These are phyloP conservation scores for Pipra filicauda DNA, from an alignment of 2,113 vertebrate species.

Conservation along the genomic window DNA sequence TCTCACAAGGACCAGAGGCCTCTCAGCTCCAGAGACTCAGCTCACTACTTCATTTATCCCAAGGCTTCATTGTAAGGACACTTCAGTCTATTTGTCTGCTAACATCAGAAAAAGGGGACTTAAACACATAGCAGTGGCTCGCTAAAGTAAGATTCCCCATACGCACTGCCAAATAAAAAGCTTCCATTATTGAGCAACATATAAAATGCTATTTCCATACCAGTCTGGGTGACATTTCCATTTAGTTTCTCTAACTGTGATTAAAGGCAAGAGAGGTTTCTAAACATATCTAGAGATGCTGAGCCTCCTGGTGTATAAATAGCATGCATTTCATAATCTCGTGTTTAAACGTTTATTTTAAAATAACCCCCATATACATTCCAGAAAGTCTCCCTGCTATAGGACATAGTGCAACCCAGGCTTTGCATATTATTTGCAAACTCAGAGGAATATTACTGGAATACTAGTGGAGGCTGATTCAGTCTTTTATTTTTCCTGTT, in stretches of 20 bases:
- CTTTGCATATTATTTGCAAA: slow-evolving; percentile 10
- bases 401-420: not conserved
- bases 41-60: slow-evolving; percentile 42
- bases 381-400: slow-evolving; percentile 36
- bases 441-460: not conserved
- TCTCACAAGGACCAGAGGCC: not conserved
- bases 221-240: slow-evolving; percentile 65
- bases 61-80: not conserved
- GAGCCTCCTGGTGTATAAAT: slow-evolving; percentile 69
- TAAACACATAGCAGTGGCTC: not conserved
- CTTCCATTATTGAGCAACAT: slow-evolving; percentile 44
- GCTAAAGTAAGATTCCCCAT: not conserved
- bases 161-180: not conserved
- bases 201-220: slow-evolving; percentile 47
- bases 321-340: slow-evolving; percentile 67
- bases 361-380: slow-evolving; percentile 63
- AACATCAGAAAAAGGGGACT: not conserved
- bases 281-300: slow-evolving; percentile 73
- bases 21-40: not conserved
- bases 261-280: slow-evolving; percentile 66
- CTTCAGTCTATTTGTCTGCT: slow-evolving; percentile 28
- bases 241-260: slow-evolving; percentile 66
- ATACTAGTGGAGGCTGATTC: not conserved
- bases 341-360: slow-evolving; percentile 65
- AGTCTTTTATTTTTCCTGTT: not conserved